A percentile compares a stretch with the other conserved stretches of the same genome.
Evolutionary conservation across 2,113 vertebrate species (phyloP).

Genomic region (Dromas ardeola): DNA sequence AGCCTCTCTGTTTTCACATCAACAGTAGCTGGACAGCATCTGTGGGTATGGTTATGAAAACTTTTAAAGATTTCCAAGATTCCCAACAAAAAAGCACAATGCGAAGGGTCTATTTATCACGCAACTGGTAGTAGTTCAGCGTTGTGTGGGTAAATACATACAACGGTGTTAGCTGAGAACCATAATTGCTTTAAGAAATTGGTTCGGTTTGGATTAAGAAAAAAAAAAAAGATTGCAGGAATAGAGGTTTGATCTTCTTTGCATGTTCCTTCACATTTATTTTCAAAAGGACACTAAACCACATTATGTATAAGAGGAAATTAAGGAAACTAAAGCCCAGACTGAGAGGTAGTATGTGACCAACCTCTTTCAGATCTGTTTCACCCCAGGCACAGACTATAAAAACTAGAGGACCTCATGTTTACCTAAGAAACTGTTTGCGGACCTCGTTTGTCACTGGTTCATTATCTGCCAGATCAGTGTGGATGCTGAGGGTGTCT

Average conservation of each 20-base stretch:
- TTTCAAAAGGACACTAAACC: not conserved
- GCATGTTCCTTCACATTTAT: not conserved
- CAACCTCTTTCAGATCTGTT: not conserved
- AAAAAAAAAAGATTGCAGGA: not conserved
- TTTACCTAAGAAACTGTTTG: constrained; percentile 90
- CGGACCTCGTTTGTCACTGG: constrained; percentile 82
- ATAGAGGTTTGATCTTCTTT: not conserved
- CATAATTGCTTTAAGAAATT: not conserved
- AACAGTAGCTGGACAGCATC: not conserved
- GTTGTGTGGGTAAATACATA: not conserved
- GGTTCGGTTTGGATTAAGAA: not conserved
- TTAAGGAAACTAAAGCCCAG: not conserved
- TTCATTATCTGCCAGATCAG: constrained; percentile 85
- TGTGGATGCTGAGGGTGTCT: constrained; percentile 89
- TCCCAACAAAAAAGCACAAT: not conserved
- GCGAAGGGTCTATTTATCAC: not conserved
- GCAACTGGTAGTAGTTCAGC: not conserved
- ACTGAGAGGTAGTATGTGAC: not conserved
- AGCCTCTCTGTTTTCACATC: not conserved
- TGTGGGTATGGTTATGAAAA: not conserved
- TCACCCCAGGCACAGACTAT: not conserved
- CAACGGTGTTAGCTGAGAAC: not conserved
- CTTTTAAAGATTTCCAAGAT: not conserved
- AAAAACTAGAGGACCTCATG: not conserved
- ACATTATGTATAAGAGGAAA: not conserved